Evolutionary conservation across 2,113 vertebrate species (phyloP).

Genomic region (Lophotis ruficrista): DNA sequence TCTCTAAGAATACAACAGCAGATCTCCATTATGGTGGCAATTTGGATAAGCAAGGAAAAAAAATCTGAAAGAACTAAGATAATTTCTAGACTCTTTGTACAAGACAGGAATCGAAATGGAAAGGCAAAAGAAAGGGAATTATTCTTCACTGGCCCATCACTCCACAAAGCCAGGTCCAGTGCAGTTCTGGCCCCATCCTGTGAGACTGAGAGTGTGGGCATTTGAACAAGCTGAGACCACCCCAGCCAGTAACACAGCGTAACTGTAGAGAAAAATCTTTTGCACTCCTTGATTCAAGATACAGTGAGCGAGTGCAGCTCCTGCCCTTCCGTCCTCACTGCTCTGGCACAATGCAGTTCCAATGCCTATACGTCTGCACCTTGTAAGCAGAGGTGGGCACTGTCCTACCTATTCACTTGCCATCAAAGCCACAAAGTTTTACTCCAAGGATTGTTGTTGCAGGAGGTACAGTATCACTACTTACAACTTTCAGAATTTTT

Average conservation of each 20-base stretch:
- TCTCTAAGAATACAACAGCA: neutral
- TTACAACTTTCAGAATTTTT: neutral
- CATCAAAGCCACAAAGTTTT: neutral
- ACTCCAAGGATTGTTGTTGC: neutral
- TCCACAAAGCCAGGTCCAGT: neutral
- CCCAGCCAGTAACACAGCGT: neutral
- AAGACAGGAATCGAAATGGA: neutral
- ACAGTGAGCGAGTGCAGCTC: neutral
- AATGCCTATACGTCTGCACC: accelerated
- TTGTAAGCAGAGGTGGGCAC: neutral
- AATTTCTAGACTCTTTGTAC: neutral
- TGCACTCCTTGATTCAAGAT: neutral
- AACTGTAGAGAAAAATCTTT: neutral
- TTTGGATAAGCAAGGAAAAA: neutral
- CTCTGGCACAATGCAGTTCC: neutral
- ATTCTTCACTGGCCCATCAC: neutral
- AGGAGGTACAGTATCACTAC: neutral
- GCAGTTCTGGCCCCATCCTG: neutral
- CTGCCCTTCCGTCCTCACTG: neutral
- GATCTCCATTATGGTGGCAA: neutral
- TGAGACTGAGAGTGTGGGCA: neutral
- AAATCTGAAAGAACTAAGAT: neutral
- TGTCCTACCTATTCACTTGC: neutral
- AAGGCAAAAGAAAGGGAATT: neutral
- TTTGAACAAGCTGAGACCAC: neutral